Percentiles rank a stretch among this genome's conserved stretches.
phyloP scores from a whole-genome alignment of 2,888 invertebrate species.

The Camponotus fellah region DNA sequence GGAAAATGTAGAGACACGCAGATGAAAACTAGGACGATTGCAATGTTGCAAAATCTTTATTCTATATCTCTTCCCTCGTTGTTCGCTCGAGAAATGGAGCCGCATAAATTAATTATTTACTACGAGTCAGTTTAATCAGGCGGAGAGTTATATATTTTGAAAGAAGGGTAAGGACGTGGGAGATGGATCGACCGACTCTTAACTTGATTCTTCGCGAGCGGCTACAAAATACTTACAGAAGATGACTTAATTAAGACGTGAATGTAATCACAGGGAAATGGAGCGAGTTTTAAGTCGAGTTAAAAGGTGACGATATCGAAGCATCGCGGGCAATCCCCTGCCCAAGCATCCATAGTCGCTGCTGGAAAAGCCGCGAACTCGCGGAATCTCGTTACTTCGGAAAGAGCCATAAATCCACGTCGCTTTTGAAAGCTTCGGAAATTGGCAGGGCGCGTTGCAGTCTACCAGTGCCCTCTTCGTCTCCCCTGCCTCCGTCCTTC shows the following conservation, averaged over 20 bases:
- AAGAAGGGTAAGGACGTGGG: not conserved
- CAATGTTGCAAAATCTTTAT: no score
- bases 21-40: no score
- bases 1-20: not conserved
- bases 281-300: not conserved
- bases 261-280: not conserved
- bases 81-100: no score
- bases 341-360: constrained; percentile 33
- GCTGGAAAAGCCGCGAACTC: constrained; percentile 62
- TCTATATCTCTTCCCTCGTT: no score
- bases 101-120: no score
- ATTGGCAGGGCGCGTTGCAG: constrained; percentile 72
- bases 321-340: constrained; percentile 27
- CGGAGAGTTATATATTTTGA: not conserved
- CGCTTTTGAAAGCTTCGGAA: constrained; percentile 76
- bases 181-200: not conserved
- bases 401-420: constrained; percentile 75
- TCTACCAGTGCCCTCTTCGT: constrained; percentile 51
- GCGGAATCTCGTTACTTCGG: constrained; percentile 74
- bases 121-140: not conserved
- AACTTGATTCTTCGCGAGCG: not conserved
- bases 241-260: constrained; percentile 1
- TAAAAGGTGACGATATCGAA: constrained; percentile 27
- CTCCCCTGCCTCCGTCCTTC: constrained; percentile 2
- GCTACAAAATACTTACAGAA: not conserved